phyloP scores from a whole-genome alignment of 2,797 vertebrate species.

The Oreochromis grahami region DNA sequence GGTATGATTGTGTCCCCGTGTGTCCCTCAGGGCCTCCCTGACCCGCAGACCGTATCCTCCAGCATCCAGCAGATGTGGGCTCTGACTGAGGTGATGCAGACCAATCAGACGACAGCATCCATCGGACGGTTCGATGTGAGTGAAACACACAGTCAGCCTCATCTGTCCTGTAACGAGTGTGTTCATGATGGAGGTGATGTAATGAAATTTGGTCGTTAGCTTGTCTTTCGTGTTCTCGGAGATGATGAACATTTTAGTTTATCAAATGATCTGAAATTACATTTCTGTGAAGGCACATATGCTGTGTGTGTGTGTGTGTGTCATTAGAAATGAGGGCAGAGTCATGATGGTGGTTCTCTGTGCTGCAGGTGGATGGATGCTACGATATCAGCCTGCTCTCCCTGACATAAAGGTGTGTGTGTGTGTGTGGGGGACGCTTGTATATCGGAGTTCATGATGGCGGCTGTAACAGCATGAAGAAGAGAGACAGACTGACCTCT shows the following conservation, averaged over 20 bases:
- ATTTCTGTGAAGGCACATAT: neutral
- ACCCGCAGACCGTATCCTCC: conserved; percentile 85
- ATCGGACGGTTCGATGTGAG: conserved; percentile 95
- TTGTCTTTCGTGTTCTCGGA: neutral
- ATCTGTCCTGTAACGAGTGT: neutral
- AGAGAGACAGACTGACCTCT: neutral
- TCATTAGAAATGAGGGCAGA: neutral
- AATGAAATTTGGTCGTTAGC: neutral
- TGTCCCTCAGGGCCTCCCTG: conserved; percentile 81
- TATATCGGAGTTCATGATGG: neutral
- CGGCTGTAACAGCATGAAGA: neutral
- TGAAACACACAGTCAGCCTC: neutral
- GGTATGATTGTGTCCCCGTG: neutral
- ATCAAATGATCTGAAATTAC: neutral
- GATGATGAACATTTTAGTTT: neutral
- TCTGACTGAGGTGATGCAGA: conserved; percentile 91
- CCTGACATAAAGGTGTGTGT: conserved; percentile 72
- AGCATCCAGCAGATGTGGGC: conserved; percentile 98
- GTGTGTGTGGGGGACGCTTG: neutral
- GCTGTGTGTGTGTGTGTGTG: neutral
- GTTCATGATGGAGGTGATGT: neutral
- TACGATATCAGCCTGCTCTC: conserved; percentile 91
- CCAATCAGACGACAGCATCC: conserved; percentile 82
- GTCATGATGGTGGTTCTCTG: neutral
- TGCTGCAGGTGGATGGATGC: conserved; percentile 88